Conservation (phyloP, 64 coral and sea anemone genomes). For the Catalaphyllia jardinei region DNA sequence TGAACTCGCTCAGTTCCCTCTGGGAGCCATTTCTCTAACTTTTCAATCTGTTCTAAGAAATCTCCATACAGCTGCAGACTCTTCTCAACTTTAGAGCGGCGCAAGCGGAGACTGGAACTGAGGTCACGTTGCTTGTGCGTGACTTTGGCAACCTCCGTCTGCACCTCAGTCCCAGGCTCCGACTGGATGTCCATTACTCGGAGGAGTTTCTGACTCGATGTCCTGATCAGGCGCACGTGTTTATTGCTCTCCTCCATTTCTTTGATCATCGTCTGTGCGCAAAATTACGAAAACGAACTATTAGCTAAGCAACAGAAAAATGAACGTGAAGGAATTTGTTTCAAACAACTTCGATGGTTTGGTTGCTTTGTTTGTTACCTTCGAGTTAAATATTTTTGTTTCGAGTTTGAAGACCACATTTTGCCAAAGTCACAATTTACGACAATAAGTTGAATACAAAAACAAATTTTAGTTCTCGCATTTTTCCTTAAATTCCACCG, state of each 20-base stretch:
- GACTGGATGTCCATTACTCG: conserved; percentile 95
- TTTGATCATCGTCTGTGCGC: conserved; percentile 71
- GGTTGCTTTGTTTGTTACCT: too few relatives aligned
- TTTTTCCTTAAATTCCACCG: too few relatives aligned
- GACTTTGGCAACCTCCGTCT: conserved; percentile 86
- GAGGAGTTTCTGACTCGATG: conserved; percentile 73
- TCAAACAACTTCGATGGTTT: too few relatives aligned
- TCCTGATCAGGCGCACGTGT: conserved; percentile 80
- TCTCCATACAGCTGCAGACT: conserved; percentile 75
- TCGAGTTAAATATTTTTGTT: too few relatives aligned
- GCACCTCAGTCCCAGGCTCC: conserved; percentile 78
- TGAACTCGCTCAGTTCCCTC: conserved; percentile 54
- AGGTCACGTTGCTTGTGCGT: conserved; percentile 72
- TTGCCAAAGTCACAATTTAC: too few relatives aligned
- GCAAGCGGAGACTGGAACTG: conserved; percentile 68
- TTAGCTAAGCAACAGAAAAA: too few relatives aligned
- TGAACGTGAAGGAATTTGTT: too few relatives aligned
- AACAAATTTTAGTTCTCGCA: too few relatives aligned
- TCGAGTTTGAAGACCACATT: too few relatives aligned
- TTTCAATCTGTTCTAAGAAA: conserved; percentile 71
- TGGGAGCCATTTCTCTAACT: conserved; percentile 79
- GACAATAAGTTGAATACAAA: too few relatives aligned
- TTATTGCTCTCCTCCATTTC: conserved; percentile 79
- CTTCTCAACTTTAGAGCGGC: conserved; percentile 65
- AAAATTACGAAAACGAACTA: background rate